phyloP scores from a whole-genome alignment of 2,113 vertebrate genomes.

The Chloropsis cyanopogon region DNA sequence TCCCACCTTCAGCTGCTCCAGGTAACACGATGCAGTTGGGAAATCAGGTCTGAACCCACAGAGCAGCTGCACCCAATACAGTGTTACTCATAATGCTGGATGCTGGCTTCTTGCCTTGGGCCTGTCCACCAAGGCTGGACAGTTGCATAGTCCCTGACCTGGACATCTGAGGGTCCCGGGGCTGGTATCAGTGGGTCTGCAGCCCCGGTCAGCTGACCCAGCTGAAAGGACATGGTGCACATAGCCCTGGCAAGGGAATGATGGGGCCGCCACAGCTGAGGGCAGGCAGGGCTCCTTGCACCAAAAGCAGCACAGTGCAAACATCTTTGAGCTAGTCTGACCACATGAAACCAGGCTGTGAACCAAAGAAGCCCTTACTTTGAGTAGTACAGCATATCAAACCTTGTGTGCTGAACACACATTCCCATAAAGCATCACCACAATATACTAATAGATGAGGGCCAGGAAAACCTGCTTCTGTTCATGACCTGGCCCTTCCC shows the following conservation, averaged over 20 bases:
- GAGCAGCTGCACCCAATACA: background rate
- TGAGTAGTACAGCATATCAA: background rate
- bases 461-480: background rate
- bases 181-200: background rate
- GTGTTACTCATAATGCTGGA: background rate
- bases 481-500: background rate
- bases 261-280: fast-evolving
- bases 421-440: background rate
- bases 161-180: fast-evolving
- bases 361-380: background rate
- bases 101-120: background rate
- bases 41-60: background rate
- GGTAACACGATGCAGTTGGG: background rate
- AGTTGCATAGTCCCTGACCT: background rate
- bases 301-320: background rate
- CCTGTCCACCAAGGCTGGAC: background rate
- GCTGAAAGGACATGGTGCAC: background rate
- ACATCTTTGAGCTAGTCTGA: background rate
- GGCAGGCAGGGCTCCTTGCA: background rate
- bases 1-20: background rate
- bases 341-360: background rate
- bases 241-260: background rate
- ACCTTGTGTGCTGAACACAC: background rate
- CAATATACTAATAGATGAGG: background rate
- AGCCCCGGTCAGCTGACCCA: fast-evolving